Evolutionary conservation across 92 coral and sea anemone species (phyloP).

Genomic region (Actinernus sp.): DNA sequence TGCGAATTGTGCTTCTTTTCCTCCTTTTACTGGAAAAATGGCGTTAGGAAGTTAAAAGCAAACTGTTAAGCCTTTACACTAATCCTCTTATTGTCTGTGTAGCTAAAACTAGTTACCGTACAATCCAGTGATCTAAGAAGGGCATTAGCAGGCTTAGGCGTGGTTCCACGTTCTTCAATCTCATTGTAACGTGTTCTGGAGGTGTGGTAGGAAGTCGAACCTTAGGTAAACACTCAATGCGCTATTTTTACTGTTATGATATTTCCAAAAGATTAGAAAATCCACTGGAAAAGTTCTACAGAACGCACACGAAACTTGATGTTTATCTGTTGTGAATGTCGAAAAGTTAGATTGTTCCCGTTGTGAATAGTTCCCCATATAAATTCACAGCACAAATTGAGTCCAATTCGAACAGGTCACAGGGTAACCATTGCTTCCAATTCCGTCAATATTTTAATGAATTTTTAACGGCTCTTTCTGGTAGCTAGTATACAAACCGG

Average conservation of each 20-base stretch:
- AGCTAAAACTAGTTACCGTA: not conserved
- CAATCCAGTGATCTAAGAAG: not conserved
- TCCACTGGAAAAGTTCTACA: no score
- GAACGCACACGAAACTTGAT: no score
- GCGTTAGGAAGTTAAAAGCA: no score
- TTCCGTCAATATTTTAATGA: not conserved
- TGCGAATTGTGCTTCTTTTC: no score
- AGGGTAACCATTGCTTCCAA: not conserved
- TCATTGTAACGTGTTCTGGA: not conserved
- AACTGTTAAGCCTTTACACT: no score
- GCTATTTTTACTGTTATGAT: not conserved
- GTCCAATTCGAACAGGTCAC: not conserved
- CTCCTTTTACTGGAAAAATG: no score
- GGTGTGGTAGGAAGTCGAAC: not conserved
- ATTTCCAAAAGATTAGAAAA: not conserved
- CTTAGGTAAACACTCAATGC: not conserved
- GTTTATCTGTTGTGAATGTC: no score
- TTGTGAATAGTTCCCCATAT: no score
- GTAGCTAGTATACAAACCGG: not conserved
- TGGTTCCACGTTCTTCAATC: not conserved
- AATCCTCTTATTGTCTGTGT: no score
- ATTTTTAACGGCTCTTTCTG: not conserved
- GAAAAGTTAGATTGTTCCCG: no score
- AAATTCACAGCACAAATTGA: no score
- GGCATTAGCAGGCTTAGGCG: not conserved